These are phyloP conservation scores for Semnornis frantzii DNA, from an alignment of 2,113 vertebrate species.

Conservation along the genomic window DNA sequence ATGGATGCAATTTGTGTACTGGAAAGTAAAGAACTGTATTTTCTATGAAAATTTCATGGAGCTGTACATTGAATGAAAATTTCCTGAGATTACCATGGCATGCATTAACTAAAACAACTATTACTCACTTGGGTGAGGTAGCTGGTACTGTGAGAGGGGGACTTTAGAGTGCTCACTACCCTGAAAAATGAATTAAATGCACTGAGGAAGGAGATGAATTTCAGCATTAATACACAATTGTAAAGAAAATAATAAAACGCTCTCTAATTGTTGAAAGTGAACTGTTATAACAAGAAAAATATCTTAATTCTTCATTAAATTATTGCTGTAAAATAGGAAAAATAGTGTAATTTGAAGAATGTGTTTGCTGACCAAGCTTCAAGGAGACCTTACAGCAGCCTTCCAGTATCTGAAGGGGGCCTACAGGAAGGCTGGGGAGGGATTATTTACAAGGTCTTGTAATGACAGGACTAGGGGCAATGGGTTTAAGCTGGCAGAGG, in stretches of 20 bases:
- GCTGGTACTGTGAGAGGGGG: not conserved
- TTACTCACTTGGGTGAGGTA: not conserved
- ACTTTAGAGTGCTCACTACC: not conserved
- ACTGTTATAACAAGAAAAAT: not conserved
- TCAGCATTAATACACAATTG: not conserved
- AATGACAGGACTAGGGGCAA: too few species aligned
- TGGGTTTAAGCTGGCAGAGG: too few species aligned
- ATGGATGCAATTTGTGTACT: not conserved
- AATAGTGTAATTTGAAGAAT: not conserved
- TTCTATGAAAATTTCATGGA: not conserved
- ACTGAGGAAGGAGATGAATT: not conserved
- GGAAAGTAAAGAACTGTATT: not conserved
- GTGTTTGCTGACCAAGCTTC: not conserved
- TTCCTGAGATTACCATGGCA: not conserved
- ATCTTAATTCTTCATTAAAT: not conserved
- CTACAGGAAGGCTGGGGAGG: too few species aligned
- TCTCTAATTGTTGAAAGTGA: not conserved
- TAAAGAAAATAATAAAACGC: not conserved
- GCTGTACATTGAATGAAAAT: not conserved
- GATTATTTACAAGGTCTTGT: too few species aligned
- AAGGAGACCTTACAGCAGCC: too few species aligned
- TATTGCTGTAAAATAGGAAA: not conserved
- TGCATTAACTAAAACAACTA: not conserved
- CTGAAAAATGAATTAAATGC: not conserved
- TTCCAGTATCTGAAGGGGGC: too few species aligned